These are phyloP conservation scores for Dissostichus mawsoni DNA, from an alignment of 2,113 vertebrate genomes.

Conservation along the genomic window DNA sequence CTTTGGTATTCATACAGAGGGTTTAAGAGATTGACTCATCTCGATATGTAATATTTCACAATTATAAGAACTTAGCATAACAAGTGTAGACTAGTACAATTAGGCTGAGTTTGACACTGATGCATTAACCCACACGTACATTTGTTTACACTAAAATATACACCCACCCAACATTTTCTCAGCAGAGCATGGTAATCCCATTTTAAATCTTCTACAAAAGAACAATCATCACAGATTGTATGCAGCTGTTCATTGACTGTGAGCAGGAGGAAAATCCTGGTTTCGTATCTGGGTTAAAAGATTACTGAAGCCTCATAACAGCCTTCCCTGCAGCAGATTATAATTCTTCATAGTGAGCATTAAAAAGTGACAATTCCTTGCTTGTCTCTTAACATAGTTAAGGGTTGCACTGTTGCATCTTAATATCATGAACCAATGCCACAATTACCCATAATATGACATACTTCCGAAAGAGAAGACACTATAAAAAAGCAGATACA, in stretches of 20 bases:
- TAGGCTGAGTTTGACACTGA: conserved; percentile 49
- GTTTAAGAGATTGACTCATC: conserved; percentile 32
- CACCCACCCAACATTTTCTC: conserved; percentile 18
- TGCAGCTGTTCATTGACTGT: conserved; percentile 12
- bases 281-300: conserved; percentile 38
- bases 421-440: neutral
- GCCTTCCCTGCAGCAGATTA: conserved; percentile 34
- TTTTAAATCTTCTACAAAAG: conserved; percentile 48
- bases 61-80: conserved; percentile 32
- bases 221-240: conserved; percentile 18
- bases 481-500: neutral
- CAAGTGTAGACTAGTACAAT: conserved; percentile 51
- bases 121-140: conserved; percentile 50
- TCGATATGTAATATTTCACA: conserved; percentile 38
- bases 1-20: conserved; percentile 1
- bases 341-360: conserved; percentile 35
- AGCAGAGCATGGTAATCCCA: conserved; percentile 33
- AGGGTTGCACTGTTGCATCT: conserved; percentile 17
- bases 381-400: conserved; percentile 39
- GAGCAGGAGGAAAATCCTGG: conserved; percentile 33
- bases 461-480: conserved; percentile 1
- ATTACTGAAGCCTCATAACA: conserved; percentile 17
- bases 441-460: neutral
- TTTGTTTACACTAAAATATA: conserved; percentile 54
- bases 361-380: neutral